A percentile compares a stretch with the other conserved stretches of the same genome.
These are phyloP conservation scores for Eupithecia abbreviata DNA, from an alignment of 2,888 invertebrate species.

Conservation along the genomic window DNA sequence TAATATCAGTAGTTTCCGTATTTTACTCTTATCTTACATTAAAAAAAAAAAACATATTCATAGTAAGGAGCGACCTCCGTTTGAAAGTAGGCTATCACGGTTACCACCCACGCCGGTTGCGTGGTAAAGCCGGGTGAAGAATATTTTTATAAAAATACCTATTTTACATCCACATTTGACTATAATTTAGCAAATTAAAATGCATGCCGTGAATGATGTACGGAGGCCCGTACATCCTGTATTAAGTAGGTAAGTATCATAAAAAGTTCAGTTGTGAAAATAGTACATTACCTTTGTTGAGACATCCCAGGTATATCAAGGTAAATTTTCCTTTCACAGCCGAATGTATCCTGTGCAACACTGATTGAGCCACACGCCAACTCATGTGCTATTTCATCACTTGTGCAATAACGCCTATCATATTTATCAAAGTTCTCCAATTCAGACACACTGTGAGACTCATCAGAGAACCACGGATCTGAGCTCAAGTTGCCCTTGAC, in stretches of 20 bases:
- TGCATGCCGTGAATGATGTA: too few relatives aligned
- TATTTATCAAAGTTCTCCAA: slow-evolving; percentile 62
- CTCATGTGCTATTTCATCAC: slow-evolving; percentile 60
- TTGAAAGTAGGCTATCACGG: slow-evolving; percentile 31
- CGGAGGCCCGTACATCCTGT: too few relatives aligned
- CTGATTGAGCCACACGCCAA: slow-evolving; percentile 55
- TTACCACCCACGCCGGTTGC: slow-evolving; percentile 16
- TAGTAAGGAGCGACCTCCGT: slow-evolving; percentile 38
- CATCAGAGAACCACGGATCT: slow-evolving; percentile 64
- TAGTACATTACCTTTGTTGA: slow-evolving; percentile 60
- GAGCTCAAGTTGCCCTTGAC: slow-evolving; percentile 53
- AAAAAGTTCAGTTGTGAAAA: background rate
- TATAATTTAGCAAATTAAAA: background rate
- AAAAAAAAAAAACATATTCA: background rate
- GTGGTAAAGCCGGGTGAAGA: slow-evolving; percentile 1
- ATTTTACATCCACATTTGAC: too few relatives aligned
- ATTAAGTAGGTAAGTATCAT: background rate
- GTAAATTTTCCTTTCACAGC: slow-evolving; percentile 49
- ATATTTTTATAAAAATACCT: background rate
- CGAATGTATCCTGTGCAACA: slow-evolving; percentile 52
- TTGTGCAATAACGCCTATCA: slow-evolving; percentile 52
- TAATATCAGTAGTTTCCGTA: background rate
- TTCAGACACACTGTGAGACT: slow-evolving; percentile 69
- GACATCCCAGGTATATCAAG: slow-evolving; percentile 61
- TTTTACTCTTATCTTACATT: background rate